Evolutionary conservation across 2,113 vertebrate genomes (phyloP).

Genomic region (Neotoma lepida): DNA sequence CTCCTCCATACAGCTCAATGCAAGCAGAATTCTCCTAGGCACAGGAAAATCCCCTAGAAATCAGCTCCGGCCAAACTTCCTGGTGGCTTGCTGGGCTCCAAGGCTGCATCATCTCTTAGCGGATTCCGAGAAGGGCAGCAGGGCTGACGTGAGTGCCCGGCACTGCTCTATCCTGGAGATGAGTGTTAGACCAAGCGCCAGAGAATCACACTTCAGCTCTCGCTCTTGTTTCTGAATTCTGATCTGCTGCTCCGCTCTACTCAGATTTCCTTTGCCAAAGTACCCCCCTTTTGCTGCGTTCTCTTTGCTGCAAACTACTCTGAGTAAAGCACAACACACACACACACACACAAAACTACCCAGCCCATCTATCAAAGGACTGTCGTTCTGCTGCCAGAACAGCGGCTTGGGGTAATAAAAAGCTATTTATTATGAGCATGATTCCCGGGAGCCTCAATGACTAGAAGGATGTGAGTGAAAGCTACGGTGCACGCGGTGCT

Average conservation of each 20-base stretch:
- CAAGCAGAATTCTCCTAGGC: conserved; percentile 88
- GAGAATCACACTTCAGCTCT: conserved; percentile 87
- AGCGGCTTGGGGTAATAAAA: conserved; percentile 79
- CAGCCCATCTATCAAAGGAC: conserved; percentile 82
- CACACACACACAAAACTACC: conserved; percentile 66
- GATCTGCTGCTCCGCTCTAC: conserved; percentile 85
- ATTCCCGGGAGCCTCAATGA: conserved; percentile 76
- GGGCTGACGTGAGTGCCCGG: conserved; percentile 81
- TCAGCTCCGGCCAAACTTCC: conserved; percentile 88
- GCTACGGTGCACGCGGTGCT: conserved; percentile 74
- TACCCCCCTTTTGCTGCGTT: conserved; percentile 79
- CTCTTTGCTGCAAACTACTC: conserved; percentile 80
- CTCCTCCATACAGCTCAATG: conserved; percentile 90
- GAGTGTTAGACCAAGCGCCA: conserved; percentile 83
- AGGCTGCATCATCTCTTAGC: conserved; percentile 83
- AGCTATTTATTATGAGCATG: conserved; percentile 79
- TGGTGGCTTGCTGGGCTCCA: conserved; percentile 82
- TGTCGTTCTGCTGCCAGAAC: conserved; percentile 80
- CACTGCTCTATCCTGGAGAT: conserved; percentile 80
- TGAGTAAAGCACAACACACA: conserved; percentile 81
- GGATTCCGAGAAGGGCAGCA: conserved; percentile 82
- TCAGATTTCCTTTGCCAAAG: conserved; percentile 84
- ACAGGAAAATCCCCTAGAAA: conserved; percentile 87
- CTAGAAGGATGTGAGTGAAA: conserved; percentile 77
- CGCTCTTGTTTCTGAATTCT: conserved; percentile 86